Conservation (phyloP, 2,888 invertebrate species). For the Xestia sexstrigata region DNA sequence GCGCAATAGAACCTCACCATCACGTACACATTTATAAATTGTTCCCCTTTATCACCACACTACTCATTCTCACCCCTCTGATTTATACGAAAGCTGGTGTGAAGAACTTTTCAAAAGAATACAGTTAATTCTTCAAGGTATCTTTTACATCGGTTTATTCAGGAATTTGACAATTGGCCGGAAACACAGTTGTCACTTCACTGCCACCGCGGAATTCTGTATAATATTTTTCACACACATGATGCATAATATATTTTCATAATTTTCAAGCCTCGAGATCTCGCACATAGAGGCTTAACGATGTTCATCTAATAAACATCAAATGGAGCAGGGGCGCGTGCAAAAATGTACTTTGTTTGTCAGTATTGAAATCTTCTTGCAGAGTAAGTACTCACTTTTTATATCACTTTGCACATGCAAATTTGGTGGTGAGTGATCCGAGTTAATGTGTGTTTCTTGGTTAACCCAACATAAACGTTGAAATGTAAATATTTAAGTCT, state of each 20-base stretch:
- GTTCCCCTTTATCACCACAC: conserved; percentile 44
- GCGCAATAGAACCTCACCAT: conserved; percentile 55
- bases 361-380: conserved; percentile 31
- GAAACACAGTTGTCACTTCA: conserved; percentile 7
- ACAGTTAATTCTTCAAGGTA: background rate
- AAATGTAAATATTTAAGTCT: conserved; percentile 57
- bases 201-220: background rate
- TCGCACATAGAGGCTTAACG: background rate
- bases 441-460: conserved; percentile 47
- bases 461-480: conserved; percentile 43
- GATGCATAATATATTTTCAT: conserved; percentile 8
- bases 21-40: conserved; percentile 57
- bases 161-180: conserved; percentile 14
- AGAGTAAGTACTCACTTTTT: conserved; percentile 36
- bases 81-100: conserved; percentile 14
- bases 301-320: conserved; percentile 24
- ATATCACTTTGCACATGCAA: conserved; percentile 60
- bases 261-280: conserved; percentile 17
- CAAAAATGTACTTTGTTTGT: conserved; percentile 42
- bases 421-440: conserved; percentile 46
- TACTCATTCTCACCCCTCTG: conserved; percentile 19
- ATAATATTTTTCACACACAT: conserved; percentile 12
- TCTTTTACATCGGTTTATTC: background rate
- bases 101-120: background rate
- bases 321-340: conserved; percentile 8